These are phyloP conservation scores for Sebastes glaucus DNA, from an alignment of 2,797 vertebrate genomes.

Conservation along the genomic window DNA sequence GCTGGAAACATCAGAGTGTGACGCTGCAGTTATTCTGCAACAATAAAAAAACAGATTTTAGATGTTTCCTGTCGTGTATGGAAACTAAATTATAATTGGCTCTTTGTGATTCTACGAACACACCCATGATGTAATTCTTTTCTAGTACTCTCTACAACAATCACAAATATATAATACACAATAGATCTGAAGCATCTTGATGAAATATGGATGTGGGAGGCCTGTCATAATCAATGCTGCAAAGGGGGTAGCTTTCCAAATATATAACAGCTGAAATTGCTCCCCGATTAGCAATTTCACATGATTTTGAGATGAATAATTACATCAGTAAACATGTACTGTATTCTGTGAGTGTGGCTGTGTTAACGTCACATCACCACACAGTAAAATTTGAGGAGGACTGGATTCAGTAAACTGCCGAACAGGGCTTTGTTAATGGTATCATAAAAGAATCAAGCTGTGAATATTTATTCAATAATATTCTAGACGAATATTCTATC, in stretches of 20 bases:
- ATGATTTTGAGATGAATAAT: slow-evolving; percentile 22
- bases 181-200: slow-evolving; percentile 1
- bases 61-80: slow-evolving; percentile 9
- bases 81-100: slow-evolving; percentile 22
- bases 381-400: neutral
- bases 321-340: slow-evolving; percentile 5
- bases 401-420: neutral
- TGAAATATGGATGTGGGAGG: slow-evolving; percentile 15
- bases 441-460: neutral
- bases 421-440: neutral
- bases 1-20: slow-evolving; percentile 3
- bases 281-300: slow-evolving; percentile 33
- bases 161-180: neutral
- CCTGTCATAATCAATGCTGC: slow-evolving; percentile 1
- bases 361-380: neutral
- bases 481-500: neutral
- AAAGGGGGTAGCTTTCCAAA: neutral
- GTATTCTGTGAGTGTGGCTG: neutral
- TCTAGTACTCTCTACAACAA: neutral
- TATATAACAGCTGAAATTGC: slow-evolving; percentile 11
- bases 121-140: neutral
- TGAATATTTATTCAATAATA: neutral
- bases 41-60: slow-evolving; percentile 15
- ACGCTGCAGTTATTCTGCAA: slow-evolving; percentile 1
- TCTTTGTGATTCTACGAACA: slow-evolving; percentile 21